Conservation (phyloP, 2,113 vertebrate genomes). For the Pygathrix nemaeus region DNA sequence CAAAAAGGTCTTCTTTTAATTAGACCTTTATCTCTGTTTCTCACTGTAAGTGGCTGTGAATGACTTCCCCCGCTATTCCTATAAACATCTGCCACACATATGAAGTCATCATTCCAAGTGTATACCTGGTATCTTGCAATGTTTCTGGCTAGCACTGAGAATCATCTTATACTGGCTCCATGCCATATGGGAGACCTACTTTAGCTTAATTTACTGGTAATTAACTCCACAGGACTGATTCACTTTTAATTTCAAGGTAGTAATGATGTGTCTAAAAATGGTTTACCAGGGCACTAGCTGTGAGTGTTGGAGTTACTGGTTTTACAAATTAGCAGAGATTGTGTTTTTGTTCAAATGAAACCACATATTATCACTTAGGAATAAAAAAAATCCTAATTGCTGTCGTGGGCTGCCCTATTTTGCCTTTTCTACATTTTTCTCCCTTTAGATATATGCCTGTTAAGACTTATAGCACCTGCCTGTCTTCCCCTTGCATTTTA, state of each 20-base stretch:
- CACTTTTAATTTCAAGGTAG: slow-evolving; percentile 66
- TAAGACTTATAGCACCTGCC: not conserved
- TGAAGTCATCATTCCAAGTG: not conserved
- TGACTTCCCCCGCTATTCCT: not conserved
- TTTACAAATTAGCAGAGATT: slow-evolving; percentile 63
- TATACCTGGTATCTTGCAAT: not conserved
- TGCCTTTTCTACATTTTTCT: not conserved
- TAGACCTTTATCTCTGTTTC: not conserved
- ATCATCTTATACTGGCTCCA: not conserved
- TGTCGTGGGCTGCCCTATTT: slow-evolving; percentile 39
- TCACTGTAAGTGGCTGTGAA: not conserved
- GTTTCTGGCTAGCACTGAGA: not conserved
- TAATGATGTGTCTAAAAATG: slow-evolving; percentile 57
- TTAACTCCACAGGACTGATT: slow-evolving; percentile 71
- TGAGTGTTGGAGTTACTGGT: slow-evolving; percentile 29
- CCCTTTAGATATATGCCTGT: not conserved
- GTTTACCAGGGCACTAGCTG: slow-evolving; percentile 22
- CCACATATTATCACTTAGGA: slow-evolving; percentile 63
- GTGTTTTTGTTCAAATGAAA: slow-evolving; percentile 67
- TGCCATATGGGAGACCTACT: slow-evolving; percentile 41
- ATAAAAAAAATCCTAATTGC: slow-evolving; percentile 47
- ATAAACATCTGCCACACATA: not conserved
- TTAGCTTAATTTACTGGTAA: slow-evolving; percentile 63
- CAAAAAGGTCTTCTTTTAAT: not conserved
- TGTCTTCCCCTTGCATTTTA: not conserved